phyloP scores from a whole-genome alignment of 2,888 invertebrate genomes.

The Mycalesis mineus region DNA sequence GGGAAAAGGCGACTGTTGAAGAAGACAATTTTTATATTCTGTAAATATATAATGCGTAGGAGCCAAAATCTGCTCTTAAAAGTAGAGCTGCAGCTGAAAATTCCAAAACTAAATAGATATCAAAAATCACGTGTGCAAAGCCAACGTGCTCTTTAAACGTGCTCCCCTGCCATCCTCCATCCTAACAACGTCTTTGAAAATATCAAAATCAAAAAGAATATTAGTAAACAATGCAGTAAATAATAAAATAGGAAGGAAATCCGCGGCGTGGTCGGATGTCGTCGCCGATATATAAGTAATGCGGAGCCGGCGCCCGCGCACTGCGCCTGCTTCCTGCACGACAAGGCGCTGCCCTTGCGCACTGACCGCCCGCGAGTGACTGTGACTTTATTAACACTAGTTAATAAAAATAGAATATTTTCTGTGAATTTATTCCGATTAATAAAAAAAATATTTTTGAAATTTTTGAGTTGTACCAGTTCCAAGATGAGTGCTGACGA shows the following conservation, averaged over 20 bases:
- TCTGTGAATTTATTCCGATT: too few species aligned
- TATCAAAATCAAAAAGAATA: not conserved
- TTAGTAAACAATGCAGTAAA: not conserved
- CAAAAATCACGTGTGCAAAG: too few species aligned
- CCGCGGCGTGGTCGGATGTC: constrained; percentile 10
- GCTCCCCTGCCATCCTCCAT: too few species aligned
- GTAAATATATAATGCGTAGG: too few species aligned
- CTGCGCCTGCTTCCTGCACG: constrained; percentile 28
- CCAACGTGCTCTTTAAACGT: too few species aligned
- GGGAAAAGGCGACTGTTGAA: too few species aligned
- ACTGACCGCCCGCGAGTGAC: constrained; percentile 11
- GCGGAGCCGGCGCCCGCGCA: constrained; percentile 28
- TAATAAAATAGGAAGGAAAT: constrained; percentile 14
- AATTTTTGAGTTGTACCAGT: not conserved
- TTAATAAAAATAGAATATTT: not conserved
- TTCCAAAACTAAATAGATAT: too few species aligned
- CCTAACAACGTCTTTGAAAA: too few species aligned
- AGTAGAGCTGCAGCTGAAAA: too few species aligned
- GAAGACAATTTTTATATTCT: too few species aligned
- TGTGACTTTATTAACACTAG: not conserved
- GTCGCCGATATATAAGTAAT: constrained; percentile 30
- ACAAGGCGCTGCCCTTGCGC: constrained; percentile 32
- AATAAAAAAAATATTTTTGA: not conserved
- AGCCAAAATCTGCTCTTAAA: too few species aligned
- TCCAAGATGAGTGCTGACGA: constrained; percentile 10